Evolutionary conservation across 2,888 invertebrate species (phyloP).

Genomic region (Rhagonycha fulva): DNA sequence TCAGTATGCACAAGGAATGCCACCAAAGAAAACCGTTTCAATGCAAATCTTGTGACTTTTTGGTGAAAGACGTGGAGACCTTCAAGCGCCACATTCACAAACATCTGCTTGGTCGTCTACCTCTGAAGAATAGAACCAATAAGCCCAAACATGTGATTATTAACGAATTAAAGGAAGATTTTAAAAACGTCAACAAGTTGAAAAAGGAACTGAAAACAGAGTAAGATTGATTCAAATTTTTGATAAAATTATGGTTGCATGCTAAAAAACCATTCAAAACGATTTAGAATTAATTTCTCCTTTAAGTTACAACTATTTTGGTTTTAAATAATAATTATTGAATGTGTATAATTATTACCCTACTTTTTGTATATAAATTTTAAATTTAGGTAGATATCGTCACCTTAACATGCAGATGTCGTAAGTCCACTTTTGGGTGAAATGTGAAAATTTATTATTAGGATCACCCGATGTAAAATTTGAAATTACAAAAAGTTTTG

Average conservation of each 20-base stretch:
- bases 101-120: background rate
- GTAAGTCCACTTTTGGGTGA: too few species aligned
- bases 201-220: background rate
- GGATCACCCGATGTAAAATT: too few species aligned
- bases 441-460: too few species aligned
- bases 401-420: too few species aligned
- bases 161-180: background rate
- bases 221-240: background rate
- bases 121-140: background rate
- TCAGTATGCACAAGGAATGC: slow-evolving; percentile 1
- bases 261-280: too few species aligned
- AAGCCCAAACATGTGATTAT: background rate
- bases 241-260: background rate
- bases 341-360: background rate
- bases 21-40: slow-evolving; percentile 12
- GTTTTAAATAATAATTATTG: background rate
- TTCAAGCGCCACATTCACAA: slow-evolving; percentile 3
- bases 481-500: too few species aligned
- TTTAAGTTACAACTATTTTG: background rate
- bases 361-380: background rate
- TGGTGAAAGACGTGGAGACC: background rate
- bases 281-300: background rate
- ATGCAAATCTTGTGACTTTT: slow-evolving; percentile 1
- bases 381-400: background rate
- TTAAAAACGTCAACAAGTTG: background rate